Base-by-base conservation (phyloP, 2,797 vertebrate genomes). In the Chelidonichthys spinosus region DNA sequence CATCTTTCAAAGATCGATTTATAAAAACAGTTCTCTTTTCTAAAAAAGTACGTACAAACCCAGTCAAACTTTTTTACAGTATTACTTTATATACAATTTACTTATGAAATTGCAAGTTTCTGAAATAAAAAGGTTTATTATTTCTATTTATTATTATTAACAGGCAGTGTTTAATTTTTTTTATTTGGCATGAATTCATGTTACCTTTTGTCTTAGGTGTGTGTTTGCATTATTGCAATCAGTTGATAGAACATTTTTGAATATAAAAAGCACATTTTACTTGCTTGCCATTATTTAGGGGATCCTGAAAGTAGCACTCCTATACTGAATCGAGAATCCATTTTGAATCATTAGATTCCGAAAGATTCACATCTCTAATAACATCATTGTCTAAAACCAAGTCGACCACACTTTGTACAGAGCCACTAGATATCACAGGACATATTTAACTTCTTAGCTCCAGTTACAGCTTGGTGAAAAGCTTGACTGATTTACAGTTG, bases 401-500 rank as follows among this genome's bases (percentile, higher is more conserved):
- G 54, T 4, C 17, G 60, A 63, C 17, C 39, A 39, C 82, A 72
- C 85, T 52, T 65, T 73, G 61, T 67, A 66, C 33, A 17, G 55
- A 61, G 50, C 54, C 55, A 2, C 66, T 49, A 47, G 37, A 52
- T 37, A 63, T 49, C 67, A 63, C 36, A 39, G 61, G 66, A 81
- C 69, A 73, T 73, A 85, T 81, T 82, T 61, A 43, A 67, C 74
- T 74, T 68, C 78, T 74, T 64, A 86, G 81, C 82, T 92, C 87
- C 47, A 40, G 88, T 93, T 93, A 85, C 93, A 76, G 60, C 71
- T 76, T 47, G 79, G 76, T 87, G 91, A 93, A 88, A 89, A 90
- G 89, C 84, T 86, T 32, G 76, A 75, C 84, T 90, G 91, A 92
- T 92, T 93, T 93, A 92, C 92, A 85, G 86, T 79, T 72, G 32